Evolutionary conservation across 2,888 invertebrate species (phyloP).

Genomic region (Synanthedon vespiformis): DNA sequence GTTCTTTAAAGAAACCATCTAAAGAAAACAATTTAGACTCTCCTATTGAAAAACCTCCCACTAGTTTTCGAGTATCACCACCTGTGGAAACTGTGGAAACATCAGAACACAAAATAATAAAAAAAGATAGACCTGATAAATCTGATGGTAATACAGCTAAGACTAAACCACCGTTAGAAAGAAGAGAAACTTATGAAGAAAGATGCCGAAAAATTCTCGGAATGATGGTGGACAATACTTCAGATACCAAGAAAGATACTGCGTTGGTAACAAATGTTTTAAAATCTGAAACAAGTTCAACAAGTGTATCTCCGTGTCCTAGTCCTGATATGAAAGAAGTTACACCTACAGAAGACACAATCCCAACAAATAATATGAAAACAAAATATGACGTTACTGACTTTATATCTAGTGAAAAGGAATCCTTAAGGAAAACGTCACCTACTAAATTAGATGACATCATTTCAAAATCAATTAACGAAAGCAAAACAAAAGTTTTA

Average conservation of each 20-base stretch:
- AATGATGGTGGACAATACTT: slow-evolving; percentile 54
- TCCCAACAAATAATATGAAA: slow-evolving; percentile 12
- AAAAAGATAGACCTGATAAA: slow-evolving; percentile 33
- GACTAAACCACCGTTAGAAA: slow-evolving; percentile 68
- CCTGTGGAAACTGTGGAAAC: slow-evolving; percentile 30
- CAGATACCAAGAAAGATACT: slow-evolving; percentile 19
- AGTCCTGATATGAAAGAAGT: slow-evolving; percentile 33
- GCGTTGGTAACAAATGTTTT: slow-evolving; percentile 14
- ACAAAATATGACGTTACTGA: slow-evolving; percentile 20
- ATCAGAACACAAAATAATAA: slow-evolving; percentile 27
- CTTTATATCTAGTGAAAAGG: slow-evolving; percentile 28
- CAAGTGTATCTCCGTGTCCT: slow-evolving; percentile 36
- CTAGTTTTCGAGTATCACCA: slow-evolving; percentile 49
- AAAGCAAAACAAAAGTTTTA: slow-evolving; percentile 6
- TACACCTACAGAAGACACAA: slow-evolving; percentile 14
- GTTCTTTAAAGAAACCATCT: slow-evolving; percentile 56
- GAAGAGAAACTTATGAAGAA: slow-evolving; percentile 81
- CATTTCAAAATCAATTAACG: slow-evolving; percentile 7
- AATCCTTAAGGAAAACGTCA: slow-evolving; percentile 24
- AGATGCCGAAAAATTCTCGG: slow-evolving; percentile 78
- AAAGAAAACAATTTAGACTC: slow-evolving; percentile 25
- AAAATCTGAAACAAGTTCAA: slow-evolving; percentile 25
- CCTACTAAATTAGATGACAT: slow-evolving; percentile 35
- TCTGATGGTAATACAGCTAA: slow-evolving; percentile 31
- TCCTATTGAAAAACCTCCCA: slow-evolving; percentile 51